A percentile compares a stretch with the other conserved stretches of the same genome.
Conservation (phyloP, 2,888 invertebrate species). For the Drosophila antonietae region DNA sequence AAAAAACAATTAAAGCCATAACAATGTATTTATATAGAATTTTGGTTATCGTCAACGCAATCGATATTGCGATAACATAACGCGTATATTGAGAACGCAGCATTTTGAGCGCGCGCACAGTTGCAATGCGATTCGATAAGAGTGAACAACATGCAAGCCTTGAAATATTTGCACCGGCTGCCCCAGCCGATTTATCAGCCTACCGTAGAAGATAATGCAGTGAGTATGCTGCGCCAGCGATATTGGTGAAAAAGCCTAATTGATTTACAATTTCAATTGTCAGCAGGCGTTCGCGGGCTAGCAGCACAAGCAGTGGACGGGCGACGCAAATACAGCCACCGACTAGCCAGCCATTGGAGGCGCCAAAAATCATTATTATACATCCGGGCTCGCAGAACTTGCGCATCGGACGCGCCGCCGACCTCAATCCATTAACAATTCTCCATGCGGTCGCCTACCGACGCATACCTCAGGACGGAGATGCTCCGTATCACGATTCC, state of each 20-base stretch:
- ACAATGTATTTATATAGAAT: not conserved
- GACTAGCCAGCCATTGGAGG: conserved; percentile 78
- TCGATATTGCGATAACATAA: not conserved
- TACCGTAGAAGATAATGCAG: conserved; percentile 39
- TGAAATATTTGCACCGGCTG: conserved; percentile 16
- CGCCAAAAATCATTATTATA: conserved; percentile 95
- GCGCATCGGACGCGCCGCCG: conserved; percentile 95
- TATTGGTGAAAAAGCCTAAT: not conserved
- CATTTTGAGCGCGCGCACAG: not conserved
- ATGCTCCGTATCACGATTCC: conserved; percentile 80
- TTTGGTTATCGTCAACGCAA: not conserved
- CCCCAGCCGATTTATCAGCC: conserved; percentile 17
- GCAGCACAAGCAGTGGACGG: conserved; percentile 73
- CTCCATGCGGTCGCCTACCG: conserved; percentile 87
- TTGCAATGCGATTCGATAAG: conserved; percentile 32
- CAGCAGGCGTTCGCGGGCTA: conserved; percentile 68
- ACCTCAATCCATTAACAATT: conserved; percentile 93
- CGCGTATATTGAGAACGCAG: not conserved
- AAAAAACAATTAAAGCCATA: not conserved
- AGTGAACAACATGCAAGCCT: conserved; percentile 17
- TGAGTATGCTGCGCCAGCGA: conserved; percentile 14
- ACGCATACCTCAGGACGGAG: conserved; percentile 84
- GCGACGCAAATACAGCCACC: conserved; percentile 20
- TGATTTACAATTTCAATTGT: not conserved
- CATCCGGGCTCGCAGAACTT: conserved; percentile 97